These are phyloP conservation scores for Notocelia uddmanniana DNA, from an alignment of 2,888 invertebrate genomes.

Conservation along the genomic window DNA sequence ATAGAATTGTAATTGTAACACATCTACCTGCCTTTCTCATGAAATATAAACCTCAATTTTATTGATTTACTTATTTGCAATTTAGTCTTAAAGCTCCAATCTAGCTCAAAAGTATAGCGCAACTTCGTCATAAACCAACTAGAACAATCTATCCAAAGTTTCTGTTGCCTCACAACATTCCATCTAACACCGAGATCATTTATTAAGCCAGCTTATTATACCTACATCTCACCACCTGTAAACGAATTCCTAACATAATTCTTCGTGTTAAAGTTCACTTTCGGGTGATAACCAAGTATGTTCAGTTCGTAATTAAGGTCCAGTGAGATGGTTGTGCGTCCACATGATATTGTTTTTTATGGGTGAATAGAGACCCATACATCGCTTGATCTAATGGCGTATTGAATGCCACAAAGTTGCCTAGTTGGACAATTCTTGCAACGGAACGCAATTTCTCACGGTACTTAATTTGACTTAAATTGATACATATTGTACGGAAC, in stretches of 20 bases:
- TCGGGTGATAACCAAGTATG: conserved; percentile 43
- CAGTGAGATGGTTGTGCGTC: conserved; percentile 62
- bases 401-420: conserved; percentile 43
- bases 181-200: conserved; percentile 73
- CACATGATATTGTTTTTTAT: conserved; percentile 83
- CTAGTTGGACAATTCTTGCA: conserved; percentile 36
- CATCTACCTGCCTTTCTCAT: neutral
- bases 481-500: conserved; percentile 3
- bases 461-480: conserved; percentile 27
- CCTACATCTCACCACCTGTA: conserved; percentile 52
- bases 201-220: conserved; percentile 78
- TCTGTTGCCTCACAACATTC: conserved; percentile 66
- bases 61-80: neutral
- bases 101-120: neutral
- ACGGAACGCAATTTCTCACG: conserved; percentile 34
- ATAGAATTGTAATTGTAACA: too few species aligned
- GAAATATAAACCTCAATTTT: neutral
- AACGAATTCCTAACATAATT: conserved; percentile 53
- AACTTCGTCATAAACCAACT: conserved; percentile 22
- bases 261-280: conserved; percentile 51
- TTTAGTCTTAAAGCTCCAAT: conserved; percentile 3
- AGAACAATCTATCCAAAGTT: conserved; percentile 30
- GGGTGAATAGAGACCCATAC: conserved; percentile 76
- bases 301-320: conserved; percentile 76
- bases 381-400: conserved; percentile 68